Percentiles rank a stretch among this genome's conserved stretches.
phyloP scores from a whole-genome alignment of 2,888 invertebrate genomes.

The Bombylius discolor region DNA sequence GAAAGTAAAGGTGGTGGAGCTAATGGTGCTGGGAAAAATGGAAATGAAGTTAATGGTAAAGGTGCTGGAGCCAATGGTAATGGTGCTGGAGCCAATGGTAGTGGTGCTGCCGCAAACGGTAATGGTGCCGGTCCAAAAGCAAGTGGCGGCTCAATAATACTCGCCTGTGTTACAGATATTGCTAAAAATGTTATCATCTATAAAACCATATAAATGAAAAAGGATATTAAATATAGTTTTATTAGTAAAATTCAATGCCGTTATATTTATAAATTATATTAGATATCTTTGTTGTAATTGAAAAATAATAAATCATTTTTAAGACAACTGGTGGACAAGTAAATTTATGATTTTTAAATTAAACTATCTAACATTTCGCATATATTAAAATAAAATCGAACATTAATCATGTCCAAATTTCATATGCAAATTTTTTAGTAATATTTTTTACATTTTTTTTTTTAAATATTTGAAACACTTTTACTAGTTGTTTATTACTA shows the following conservation, averaged over 20 bases:
- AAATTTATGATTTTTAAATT: neutral
- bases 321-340: neutral
- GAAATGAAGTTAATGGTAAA: neutral
- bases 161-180: neutral
- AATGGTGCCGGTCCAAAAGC: neutral
- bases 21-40: slow-evolving; percentile 5
- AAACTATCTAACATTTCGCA: neutral
- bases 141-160: neutral
- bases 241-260: no score
- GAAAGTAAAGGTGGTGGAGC: slow-evolving; percentile 1
- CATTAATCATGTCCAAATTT: neutral
- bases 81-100: neutral
- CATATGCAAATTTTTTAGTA: neutral
- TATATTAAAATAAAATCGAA: neutral
- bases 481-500: no score
- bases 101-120: neutral
- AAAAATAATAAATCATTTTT: slow-evolving; percentile 1
- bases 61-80: neutral
- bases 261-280: no score
- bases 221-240: no score
- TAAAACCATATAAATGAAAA: no score
- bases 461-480: no score
- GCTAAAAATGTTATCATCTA: neutral
- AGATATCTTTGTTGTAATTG: no score
- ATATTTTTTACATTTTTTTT: neutral